Conservation (phyloP, 92 coral and sea anemone species). For the Heteractis magnifica region DNA sequence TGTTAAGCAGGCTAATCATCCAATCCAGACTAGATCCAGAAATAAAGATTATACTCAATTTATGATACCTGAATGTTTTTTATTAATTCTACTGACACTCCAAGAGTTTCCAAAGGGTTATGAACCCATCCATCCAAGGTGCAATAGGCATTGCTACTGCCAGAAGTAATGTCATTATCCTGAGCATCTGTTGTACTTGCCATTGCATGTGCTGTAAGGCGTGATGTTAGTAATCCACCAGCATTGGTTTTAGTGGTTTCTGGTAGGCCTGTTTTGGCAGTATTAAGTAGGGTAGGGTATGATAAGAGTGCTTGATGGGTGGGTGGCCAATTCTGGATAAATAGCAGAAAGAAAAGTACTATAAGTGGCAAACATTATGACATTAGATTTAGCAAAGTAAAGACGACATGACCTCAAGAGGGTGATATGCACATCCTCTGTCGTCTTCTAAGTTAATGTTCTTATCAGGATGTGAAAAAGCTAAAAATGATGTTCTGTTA, state of each 20-base stretch:
- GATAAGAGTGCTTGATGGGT: constrained; percentile 43
- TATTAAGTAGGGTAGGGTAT: constrained; percentile 39
- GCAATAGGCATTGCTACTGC: background rate
- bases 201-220: constrained; percentile 28
- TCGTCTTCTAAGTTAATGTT: too few species aligned
- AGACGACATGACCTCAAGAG: too few species aligned
- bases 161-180: background rate
- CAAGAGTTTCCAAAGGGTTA: constrained; percentile 58
- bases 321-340: constrained; percentile 79
- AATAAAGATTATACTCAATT: background rate
- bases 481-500: too few species aligned
- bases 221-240: constrained; percentile 17
- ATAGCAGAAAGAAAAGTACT: background rate
- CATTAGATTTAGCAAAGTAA: background rate
- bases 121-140: constrained; percentile 52
- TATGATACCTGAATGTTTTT: constrained; percentile 14
- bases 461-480: too few species aligned
- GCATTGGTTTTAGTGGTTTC: background rate
- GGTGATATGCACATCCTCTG: too few species aligned
- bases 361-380: background rate
- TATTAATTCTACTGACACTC: constrained; percentile 41
- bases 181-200: constrained; percentile 17
- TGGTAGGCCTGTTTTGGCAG: background rate
- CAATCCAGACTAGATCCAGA: too few species aligned
- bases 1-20: background rate